A percentile compares a stretch with the other conserved stretches of the same genome.
These are phyloP conservation scores for Emmelina monodactyla DNA, from an alignment of 2,888 invertebrate genomes.

Conservation along the genomic window DNA sequence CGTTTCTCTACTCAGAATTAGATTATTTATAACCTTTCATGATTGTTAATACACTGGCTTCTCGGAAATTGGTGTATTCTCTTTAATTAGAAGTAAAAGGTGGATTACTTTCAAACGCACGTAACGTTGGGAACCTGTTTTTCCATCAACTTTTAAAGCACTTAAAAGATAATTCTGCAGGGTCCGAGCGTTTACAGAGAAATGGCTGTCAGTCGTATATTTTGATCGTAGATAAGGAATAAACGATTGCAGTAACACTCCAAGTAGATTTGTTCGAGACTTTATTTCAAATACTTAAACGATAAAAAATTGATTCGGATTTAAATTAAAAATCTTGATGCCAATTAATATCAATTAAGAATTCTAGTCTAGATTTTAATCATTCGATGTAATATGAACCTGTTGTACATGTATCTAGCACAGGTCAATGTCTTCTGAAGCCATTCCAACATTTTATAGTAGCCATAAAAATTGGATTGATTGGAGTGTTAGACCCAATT, in stretches of 20 bases:
- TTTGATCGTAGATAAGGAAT: slow-evolving; percentile 26
- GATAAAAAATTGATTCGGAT: too few relatives aligned
- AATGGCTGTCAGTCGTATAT: slow-evolving; percentile 19
- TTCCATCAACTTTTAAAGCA: slow-evolving; percentile 9
- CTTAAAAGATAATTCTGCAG: slow-evolving; percentile 6
- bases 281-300: too few relatives aligned
- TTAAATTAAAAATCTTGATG: too few relatives aligned
- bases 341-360: too few relatives aligned
- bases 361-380: too few relatives aligned
- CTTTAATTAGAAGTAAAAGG: slow-evolving; percentile 35
- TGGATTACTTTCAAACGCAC: slow-evolving; percentile 18
- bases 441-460: slow-evolving; percentile 30
- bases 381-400: too few relatives aligned
- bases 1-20: slow-evolving; percentile 54
- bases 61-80: slow-evolving; percentile 41
- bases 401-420: too few relatives aligned
- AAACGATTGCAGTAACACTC: slow-evolving; percentile 18
- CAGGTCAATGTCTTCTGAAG: slow-evolving; percentile 28
- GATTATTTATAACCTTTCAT: slow-evolving; percentile 56
- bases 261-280: neutral
- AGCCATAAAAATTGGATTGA: slow-evolving; percentile 30
- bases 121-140: slow-evolving; percentile 5
- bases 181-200: slow-evolving; percentile 24
- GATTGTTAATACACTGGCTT: slow-evolving; percentile 31
- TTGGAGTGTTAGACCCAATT: slow-evolving; percentile 12